These are phyloP conservation scores for Diceros bicornis DNA, from an alignment of 2,797 vertebrate species.

Conservation along the genomic window DNA sequence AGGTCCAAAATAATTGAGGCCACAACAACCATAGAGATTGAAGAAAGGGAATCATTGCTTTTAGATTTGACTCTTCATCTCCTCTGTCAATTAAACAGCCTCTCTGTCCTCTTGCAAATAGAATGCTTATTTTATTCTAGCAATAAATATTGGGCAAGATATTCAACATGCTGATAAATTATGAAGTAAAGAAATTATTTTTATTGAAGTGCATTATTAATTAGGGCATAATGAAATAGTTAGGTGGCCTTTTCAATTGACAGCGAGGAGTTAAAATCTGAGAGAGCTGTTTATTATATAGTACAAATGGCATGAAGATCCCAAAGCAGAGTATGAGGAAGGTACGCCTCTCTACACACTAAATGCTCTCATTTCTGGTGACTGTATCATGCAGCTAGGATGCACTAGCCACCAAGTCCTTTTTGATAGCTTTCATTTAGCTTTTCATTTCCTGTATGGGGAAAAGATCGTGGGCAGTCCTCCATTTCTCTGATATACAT, in stretches of 20 bases:
- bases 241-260: constrained; percentile 86
- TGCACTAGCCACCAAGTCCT: background rate
- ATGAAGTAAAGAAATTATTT: constrained; percentile 77
- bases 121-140: constrained; percentile 67
- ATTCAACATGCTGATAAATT: constrained; percentile 82
- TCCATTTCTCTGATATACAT: constrained; percentile 35
- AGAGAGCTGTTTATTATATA: constrained; percentile 74
- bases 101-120: constrained; percentile 15
- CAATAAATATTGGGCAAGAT: constrained; percentile 79
- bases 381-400: background rate
- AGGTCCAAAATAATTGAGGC: constrained; percentile 62
- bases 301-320: constrained; percentile 59
- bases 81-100: constrained; percentile 15
- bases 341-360: background rate
- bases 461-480: background rate
- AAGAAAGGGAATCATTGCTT: background rate
- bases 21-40: background rate
- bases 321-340: background rate
- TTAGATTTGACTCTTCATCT: constrained; percentile 22
- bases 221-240: constrained; percentile 78
- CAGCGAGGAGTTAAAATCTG: constrained; percentile 78
- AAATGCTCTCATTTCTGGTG: background rate
- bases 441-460: background rate
- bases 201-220: constrained; percentile 88
- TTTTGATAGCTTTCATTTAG: constrained; percentile 14